These are phyloP conservation scores for Thalassarche chlororhynchos DNA, from an alignment of 2,113 vertebrate genomes.

Conservation along the genomic window DNA sequence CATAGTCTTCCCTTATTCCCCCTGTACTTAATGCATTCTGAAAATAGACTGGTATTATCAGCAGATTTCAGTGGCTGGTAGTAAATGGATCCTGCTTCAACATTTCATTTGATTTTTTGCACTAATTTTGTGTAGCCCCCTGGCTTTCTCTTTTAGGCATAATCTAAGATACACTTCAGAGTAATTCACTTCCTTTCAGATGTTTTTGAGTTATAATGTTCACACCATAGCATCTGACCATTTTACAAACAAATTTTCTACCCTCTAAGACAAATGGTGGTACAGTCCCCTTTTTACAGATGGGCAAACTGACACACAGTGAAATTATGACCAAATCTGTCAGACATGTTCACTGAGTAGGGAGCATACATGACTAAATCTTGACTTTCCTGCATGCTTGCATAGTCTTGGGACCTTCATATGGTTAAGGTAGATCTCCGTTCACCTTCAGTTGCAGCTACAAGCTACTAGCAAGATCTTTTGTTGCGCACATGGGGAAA, in stretches of 20 bases:
- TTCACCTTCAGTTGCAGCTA: neutral
- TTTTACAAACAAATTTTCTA: neutral
- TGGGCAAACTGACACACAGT: neutral
- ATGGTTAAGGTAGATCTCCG: neutral
- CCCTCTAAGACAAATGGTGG: neutral
- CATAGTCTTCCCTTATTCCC: neutral
- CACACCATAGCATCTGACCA: neutral
- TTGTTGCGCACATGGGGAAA: neutral
- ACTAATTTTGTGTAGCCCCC: neutral
- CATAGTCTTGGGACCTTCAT: neutral
- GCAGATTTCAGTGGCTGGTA: neutral
- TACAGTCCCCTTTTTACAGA: neutral
- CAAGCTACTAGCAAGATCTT: neutral
- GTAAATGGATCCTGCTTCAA: neutral
- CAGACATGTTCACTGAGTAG: neutral
- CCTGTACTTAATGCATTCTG: neutral
- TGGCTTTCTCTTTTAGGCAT: neutral
- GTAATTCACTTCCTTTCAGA: neutral
- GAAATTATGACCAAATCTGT: neutral
- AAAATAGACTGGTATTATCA: neutral
- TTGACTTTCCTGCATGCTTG: neutral
- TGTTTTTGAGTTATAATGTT: neutral
- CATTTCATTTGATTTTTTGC: neutral
- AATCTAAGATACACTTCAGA: neutral
- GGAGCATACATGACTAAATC: neutral